phyloP scores from a whole-genome alignment of 1,140 invertebrate genomes.

The Dreissena polymorpha region DNA sequence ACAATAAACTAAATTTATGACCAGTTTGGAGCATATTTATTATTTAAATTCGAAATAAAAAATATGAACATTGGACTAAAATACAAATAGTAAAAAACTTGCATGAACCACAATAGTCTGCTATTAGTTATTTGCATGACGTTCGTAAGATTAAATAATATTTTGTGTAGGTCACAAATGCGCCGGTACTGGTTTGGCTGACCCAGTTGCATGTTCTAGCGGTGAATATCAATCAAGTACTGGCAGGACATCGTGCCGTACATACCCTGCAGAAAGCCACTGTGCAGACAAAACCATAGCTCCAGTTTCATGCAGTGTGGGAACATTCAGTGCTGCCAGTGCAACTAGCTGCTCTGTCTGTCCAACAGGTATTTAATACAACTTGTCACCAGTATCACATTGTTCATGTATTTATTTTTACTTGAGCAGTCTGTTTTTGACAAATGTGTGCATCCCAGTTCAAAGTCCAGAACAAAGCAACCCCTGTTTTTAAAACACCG shows the following conservation, averaged over 20 bases:
- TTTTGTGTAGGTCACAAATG: conserved; percentile 71
- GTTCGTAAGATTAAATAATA: no score
- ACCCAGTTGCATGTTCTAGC: conserved; percentile 63
- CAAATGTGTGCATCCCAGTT: no score
- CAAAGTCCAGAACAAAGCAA: no score
- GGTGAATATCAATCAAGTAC: conserved; percentile 67
- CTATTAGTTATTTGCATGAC: no score
- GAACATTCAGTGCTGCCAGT: conserved; percentile 52
- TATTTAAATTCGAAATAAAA: no score
- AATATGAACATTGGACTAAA: no score
- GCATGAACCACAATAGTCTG: no score
- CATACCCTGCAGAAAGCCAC: conserved; percentile 69
- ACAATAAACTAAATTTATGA: no score
- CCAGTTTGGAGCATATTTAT: no score
- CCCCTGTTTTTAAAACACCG: no score
- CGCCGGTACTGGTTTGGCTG: conserved; percentile 63
- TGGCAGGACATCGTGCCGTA: conserved; percentile 60
- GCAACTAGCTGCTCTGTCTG: conserved; percentile 28
- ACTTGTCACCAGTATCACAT: conserved; percentile 52
- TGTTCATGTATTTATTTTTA: conserved; percentile 40
- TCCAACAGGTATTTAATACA: conserved; percentile 17
- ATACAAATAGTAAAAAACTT: no score
- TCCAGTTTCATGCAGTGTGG: conserved; percentile 52
- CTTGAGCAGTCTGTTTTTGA: no score
- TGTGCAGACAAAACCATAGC: conserved; percentile 69